Conservation (phyloP, 2,113 vertebrate species). For the Hipposideros armiger region DNA sequence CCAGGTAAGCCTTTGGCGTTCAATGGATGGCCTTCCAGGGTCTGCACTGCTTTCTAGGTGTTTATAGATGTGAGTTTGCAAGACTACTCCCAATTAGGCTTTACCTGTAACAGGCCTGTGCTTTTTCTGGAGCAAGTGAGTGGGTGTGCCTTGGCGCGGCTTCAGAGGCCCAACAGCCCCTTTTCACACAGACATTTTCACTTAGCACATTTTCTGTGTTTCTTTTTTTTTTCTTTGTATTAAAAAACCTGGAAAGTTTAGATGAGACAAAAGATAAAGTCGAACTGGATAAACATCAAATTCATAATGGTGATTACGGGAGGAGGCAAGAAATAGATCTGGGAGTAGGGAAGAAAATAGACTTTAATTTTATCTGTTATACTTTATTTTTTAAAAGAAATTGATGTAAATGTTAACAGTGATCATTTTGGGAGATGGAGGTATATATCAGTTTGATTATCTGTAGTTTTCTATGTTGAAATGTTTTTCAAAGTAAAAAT, state of each 20-base stretch:
- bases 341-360: neutral
- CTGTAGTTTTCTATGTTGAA: neutral
- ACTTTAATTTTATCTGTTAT: neutral
- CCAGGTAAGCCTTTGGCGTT: conserved; percentile 89
- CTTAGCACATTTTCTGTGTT: neutral
- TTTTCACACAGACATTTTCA: neutral
- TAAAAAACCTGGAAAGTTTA: neutral
- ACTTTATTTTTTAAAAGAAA: neutral
- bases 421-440: neutral
- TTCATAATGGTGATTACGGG: neutral
- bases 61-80: neutral
- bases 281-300: conserved; percentile 27
- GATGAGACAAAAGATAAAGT: neutral
- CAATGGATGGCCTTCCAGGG: rapidly evolving
- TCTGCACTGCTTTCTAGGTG: neutral
- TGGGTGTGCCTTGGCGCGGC: neutral
- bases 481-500: conserved; percentile 26
- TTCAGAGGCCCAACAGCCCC: neutral
- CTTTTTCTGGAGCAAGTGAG: neutral
- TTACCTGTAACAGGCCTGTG: rapidly evolving
- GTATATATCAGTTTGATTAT: neutral
- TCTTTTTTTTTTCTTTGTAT: neutral
- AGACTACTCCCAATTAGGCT: rapidly evolving
- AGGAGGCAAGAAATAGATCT: neutral
- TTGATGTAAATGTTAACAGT: neutral